Percentiles rank a stretch among this genome's conserved stretches.
phyloP scores from a whole-genome alignment of 2,113 vertebrate genomes.

The Poeciliopsis prolifica region DNA sequence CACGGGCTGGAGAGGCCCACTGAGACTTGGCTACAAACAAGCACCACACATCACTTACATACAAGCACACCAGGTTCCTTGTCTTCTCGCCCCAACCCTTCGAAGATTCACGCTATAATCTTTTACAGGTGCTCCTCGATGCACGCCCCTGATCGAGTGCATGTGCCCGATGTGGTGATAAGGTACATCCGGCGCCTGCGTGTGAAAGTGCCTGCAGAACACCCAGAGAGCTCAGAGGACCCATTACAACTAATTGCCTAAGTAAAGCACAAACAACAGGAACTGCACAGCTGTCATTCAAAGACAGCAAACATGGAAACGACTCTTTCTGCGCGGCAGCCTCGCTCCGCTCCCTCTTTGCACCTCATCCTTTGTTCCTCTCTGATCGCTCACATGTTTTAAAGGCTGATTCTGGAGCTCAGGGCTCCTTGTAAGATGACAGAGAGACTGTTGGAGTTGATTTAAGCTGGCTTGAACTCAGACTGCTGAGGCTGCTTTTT shows the following conservation, averaged over 20 bases:
- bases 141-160: background rate
- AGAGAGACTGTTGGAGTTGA: constrained; percentile 52
- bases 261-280: constrained; percentile 75
- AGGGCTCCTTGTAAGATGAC: constrained; percentile 41
- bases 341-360: constrained; percentile 29
- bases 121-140: constrained; percentile 44
- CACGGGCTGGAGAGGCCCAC: constrained; percentile 58
- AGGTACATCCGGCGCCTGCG: constrained; percentile 61
- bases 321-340: constrained; percentile 10
- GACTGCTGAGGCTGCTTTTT: constrained; percentile 65
- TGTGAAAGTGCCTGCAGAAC: constrained; percentile 73
- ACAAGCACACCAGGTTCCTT: constrained; percentile 20
- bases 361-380: constrained; percentile 52
- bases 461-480: constrained; percentile 45
- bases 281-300: constrained; percentile 44
- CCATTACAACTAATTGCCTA: constrained; percentile 75
- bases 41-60: constrained; percentile 35
- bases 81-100: constrained; percentile 37
- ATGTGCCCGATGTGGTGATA: constrained; percentile 51
- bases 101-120: constrained; percentile 22
- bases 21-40: constrained; percentile 66
- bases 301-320: constrained; percentile 29
- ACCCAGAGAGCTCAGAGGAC: constrained; percentile 72
- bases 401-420: constrained; percentile 38
- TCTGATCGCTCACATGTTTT: constrained; percentile 40